A percentile compares a stretch with the other conserved stretches of the same genome.
Evolutionary conservation across 1,140 invertebrate species (phyloP).

Genomic region (Apolygus lucorum): DNA sequence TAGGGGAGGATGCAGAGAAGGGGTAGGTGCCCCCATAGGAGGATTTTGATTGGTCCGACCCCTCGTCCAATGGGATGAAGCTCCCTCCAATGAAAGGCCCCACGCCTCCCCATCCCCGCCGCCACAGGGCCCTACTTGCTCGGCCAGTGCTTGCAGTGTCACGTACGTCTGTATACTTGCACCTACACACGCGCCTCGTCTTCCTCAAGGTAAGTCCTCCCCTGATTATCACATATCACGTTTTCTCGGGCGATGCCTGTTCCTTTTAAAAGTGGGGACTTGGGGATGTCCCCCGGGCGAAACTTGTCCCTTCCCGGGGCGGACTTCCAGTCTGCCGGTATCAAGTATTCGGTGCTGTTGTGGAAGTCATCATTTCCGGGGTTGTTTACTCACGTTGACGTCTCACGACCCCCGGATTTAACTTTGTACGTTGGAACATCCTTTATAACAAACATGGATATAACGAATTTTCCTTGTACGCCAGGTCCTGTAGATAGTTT

Average conservation of each 20-base stretch:
- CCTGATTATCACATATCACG: slow-evolving; percentile 1
- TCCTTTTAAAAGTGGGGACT: neutral
- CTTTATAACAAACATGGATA: too few relatives aligned
- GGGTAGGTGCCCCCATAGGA: neutral
- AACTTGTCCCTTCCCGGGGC: too few relatives aligned
- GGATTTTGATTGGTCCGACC: neutral
- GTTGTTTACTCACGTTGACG: too few relatives aligned
- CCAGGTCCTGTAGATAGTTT: too few relatives aligned
- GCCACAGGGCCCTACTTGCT: neutral
- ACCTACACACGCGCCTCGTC: neutral
- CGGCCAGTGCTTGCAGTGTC: neutral
- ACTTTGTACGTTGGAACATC: too few relatives aligned
- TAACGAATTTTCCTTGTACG: too few relatives aligned
- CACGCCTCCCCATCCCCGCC: neutral
- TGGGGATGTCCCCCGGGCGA: too few relatives aligned
- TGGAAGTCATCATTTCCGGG: too few relatives aligned
- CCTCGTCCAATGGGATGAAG: neutral
- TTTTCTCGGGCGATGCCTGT: neutral
- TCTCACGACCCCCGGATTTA: too few relatives aligned
- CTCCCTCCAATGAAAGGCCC: neutral
- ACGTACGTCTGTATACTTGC: neutral
- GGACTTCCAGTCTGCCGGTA: too few relatives aligned
- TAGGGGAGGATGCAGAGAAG: neutral
- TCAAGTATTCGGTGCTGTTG: too few relatives aligned
- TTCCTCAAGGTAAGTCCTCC: neutral